Conservation (phyloP, 2,113 vertebrate genomes). For the Oostethus manadensis region DNA sequence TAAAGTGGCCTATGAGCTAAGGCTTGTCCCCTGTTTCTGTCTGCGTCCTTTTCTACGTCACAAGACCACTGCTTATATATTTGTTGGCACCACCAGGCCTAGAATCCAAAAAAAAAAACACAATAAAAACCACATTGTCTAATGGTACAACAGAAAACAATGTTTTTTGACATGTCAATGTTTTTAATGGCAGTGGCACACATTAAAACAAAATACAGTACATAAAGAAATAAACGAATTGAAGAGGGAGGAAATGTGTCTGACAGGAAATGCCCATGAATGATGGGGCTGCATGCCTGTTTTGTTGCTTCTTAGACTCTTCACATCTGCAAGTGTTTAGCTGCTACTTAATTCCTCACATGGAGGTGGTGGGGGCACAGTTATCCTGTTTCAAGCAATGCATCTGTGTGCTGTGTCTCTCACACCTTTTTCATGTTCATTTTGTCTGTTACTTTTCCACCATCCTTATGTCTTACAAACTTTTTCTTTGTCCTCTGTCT, state of each 20-base stretch:
- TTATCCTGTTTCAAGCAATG: conserved; percentile 26
- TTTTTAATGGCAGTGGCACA: neutral
- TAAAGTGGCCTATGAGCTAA: conserved; percentile 3
- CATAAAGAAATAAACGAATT: neutral
- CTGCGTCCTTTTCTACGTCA: neutral
- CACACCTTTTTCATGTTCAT: neutral
- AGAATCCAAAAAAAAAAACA: too few relatives aligned
- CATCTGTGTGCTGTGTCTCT: conserved; percentile 15
- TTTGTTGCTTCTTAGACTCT: conserved; percentile 29
- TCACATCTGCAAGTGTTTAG: conserved; percentile 76
- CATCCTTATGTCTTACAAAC: conserved; percentile 19
- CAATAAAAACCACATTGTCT: too few relatives aligned
- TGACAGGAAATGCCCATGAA: conserved; percentile 71
- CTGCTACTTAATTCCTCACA: conserved; percentile 29
- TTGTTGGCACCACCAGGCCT: too few relatives aligned
- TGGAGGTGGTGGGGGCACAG: conserved; percentile 4
- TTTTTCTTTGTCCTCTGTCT: neutral
- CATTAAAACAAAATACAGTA: neutral
- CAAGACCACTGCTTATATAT: too few relatives aligned
- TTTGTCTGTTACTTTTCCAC: conserved; percentile 1
- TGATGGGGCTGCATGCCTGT: conserved; percentile 53
- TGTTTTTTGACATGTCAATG: neutral
- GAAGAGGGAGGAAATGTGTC: neutral
- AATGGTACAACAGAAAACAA: neutral
- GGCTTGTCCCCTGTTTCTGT: neutral